phyloP scores from a whole-genome alignment of 2,888 invertebrate species.

The Ligdia adustata region DNA sequence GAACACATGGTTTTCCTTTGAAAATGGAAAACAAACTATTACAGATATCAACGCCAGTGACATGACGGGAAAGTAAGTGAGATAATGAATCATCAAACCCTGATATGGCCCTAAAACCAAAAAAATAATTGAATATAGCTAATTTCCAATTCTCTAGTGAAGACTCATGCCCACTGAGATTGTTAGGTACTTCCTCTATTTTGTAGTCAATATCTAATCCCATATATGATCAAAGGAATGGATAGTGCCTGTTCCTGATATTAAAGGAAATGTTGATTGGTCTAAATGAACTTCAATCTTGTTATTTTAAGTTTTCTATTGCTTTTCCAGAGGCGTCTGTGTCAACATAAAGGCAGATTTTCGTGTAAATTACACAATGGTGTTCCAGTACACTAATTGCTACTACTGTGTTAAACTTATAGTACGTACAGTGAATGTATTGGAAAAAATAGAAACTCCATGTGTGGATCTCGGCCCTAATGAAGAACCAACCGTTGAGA shows the following conservation, averaged over 20 bases:
- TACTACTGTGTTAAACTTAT: conserved; percentile 93
- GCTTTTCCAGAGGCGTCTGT: conserved; percentile 86
- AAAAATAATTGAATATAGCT: too few species aligned
- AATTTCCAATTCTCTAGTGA: too few species aligned
- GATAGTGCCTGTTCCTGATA: too few species aligned
- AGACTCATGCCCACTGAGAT: too few species aligned
- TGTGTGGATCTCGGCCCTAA: conserved; percentile 88
- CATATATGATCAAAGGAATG: too few species aligned
- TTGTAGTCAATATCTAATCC: too few species aligned
- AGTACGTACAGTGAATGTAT: conserved; percentile 93
- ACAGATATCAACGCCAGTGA: conserved; percentile 92
- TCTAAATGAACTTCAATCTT: too few species aligned
- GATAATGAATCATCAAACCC: too few species aligned
- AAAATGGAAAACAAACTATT: conserved; percentile 91
- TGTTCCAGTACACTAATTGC: conserved; percentile 88
- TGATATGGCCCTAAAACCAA: too few species aligned
- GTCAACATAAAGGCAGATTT: conserved; percentile 88
- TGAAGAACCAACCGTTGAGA: conserved; percentile 88
- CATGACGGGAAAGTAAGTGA: conserved; percentile 86
- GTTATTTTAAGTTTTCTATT: too few species aligned
- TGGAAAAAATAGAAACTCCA: conserved; percentile 94
- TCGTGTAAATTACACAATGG: conserved; percentile 93
- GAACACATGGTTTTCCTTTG: conserved; percentile 96
- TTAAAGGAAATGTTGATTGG: too few species aligned
- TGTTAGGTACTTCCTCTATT: too few species aligned